Evolutionary conservation across 2,797 vertebrate species (phyloP), one percentile per base, ranked within the genome.

Genomic region (Salmo trutta): DNA sequence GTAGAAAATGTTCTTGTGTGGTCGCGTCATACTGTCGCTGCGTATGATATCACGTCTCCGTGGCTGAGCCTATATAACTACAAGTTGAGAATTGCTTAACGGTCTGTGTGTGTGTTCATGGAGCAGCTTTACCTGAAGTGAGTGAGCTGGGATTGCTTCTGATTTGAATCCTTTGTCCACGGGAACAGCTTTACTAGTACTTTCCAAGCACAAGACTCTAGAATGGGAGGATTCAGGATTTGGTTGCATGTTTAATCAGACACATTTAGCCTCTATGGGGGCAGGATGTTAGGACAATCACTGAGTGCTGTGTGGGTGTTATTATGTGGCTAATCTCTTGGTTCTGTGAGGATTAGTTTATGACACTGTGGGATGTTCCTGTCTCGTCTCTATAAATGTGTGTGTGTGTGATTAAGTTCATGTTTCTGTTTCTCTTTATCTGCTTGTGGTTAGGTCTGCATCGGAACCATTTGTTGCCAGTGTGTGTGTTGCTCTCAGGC

Each of bases 1-100:
- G 54, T 5, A 2, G 33, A 47, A 24, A 51, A 16, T 52, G 59
- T 73, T 74, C 14, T 52, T 65, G 27, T 51, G 19, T 33, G 64
- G 4, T 78, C 79, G 64, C 71, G 53, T 81, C 73, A 85, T 54
- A 33, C 33, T 27, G 29, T 51, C 1, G 24, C 24, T 31, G 15
- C 15, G 12, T 21, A 21, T 51, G 54, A 27, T 67, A n/a, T 16
- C 76, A 33, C 74, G 52, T 74, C n/a, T 68, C 51, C 69, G 29
- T 53, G 59, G 16, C 36, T 14, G 21, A 47, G 27, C 66, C 73
- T 53, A 56, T 67, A 54, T 36, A 16, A 65, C 56, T 33, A 72
- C 76, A 82, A 84, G 81, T 84, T 81, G 74, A 56, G 3, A 16
- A n/a, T 47, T 16, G 3, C 68, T 56, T 72, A 41, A 69, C 67